phyloP scores from a whole-genome alignment of 2,113 vertebrate genomes.

The Rhinolophus sinicus region DNA sequence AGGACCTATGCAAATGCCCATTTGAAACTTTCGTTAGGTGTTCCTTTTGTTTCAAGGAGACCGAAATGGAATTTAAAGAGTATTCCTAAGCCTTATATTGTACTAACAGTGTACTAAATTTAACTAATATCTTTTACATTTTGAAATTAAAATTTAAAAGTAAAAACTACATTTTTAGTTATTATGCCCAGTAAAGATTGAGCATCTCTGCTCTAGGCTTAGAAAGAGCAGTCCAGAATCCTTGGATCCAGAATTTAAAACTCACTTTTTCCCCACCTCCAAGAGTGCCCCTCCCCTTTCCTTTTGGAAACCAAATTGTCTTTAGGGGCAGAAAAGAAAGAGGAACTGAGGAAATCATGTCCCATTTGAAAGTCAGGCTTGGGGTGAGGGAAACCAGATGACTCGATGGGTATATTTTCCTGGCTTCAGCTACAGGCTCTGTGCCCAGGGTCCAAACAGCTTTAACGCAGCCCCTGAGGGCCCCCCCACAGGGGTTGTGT shows the following conservation, averaged over 20 bases:
- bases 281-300: not conserved
- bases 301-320: constrained; percentile 18
- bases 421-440: not conserved
- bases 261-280: not conserved
- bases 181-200: not conserved
- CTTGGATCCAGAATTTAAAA: not conserved
- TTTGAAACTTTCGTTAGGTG: not conserved
- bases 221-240: constrained; percentile 16
- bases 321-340: not conserved
- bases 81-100: not conserved
- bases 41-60: not conserved
- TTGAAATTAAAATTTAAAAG: constrained; percentile 35
- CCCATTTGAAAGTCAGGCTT: not conserved
- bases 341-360: not conserved
- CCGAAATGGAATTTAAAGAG: not conserved
- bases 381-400: not conserved
- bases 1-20: not conserved
- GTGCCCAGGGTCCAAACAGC: not conserved
- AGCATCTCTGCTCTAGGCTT: not conserved
- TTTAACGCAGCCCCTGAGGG: not conserved
- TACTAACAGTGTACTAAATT: not conserved
- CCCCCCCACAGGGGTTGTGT: not conserved
- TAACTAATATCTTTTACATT: not conserved
- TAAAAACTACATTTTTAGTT: not conserved
- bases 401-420: not conserved